Base-by-base conservation (phyloP, 1,140 invertebrate genomes). In the Octopus bimaculoides region DNA sequence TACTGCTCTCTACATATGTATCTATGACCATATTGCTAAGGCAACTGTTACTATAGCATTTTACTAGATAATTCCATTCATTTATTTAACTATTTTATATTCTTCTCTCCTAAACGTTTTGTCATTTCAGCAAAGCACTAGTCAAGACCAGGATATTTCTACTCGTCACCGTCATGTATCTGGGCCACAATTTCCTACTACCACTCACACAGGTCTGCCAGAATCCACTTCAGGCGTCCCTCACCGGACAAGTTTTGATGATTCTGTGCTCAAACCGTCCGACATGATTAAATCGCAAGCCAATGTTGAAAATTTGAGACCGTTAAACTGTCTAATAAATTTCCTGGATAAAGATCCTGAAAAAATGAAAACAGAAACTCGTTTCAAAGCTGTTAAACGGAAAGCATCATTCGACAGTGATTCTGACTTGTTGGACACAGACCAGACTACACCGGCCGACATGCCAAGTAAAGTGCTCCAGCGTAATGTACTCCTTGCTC, bases 401-500 rank as follows among this genome's bases (percentile, higher is more conserved):
- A 88, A 88, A 82, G 76, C 82, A 4, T 84, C 85, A 4, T 78
- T 82, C n/a, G 88, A 87, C 79, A 83, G 83, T 5, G 88, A 89
- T 74, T 86, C 85, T 76, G 85, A 86, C 20, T 73, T 79, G 74
- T 54, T 80, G 6, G 87, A 87, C 52, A 80, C 76, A 14, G 86
- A 86, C n/a, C 80, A 83, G 26, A 81, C 80, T 17, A 82, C 80
- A 20, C 76, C 81, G 20, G 77, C 80, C 12, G 78, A 80, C 69
- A 41, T 81, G 77, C 8, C 76, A 78, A 54, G 73, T 71, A 26
- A 66, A 81, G n/a, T 80, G 81, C 61, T 81, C 89, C 93, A 95
- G 87, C 94, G 94, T 85, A 98, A 98, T 89, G 94, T 94, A 84
- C 95, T 97, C 93, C 91, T 97, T 81, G 95, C 95, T 12, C 93